These are phyloP conservation scores for Peromyscus attwateri DNA, from an alignment of 2,797 vertebrate species.

Conservation along the genomic window DNA sequence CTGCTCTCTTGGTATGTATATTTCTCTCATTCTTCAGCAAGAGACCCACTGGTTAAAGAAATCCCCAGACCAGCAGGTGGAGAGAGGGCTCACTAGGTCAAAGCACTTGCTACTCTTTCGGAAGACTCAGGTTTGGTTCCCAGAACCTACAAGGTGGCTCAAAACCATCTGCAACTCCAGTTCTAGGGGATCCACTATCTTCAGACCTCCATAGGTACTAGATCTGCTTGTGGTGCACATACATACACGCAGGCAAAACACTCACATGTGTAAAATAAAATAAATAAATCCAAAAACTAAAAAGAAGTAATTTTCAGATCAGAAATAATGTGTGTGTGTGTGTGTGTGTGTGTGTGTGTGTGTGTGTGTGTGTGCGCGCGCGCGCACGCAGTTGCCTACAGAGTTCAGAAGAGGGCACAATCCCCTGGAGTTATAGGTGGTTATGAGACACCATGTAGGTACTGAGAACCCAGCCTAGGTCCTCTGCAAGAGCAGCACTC, in stretches of 20 bases:
- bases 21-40: conserved; percentile 49
- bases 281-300: background rate
- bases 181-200: background rate
- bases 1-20: conserved; percentile 21
- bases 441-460: background rate
- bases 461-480: background rate
- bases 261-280: background rate
- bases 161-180: background rate
- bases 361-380: background rate
- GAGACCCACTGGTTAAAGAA: background rate
- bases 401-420: background rate
- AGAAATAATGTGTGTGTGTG: background rate
- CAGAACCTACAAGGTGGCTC: background rate
- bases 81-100: background rate
- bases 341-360: background rate
- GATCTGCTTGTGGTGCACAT: background rate
- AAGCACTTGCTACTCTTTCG: background rate
- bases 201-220: background rate
- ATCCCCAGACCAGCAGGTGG: background rate
- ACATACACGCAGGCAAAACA: background rate
- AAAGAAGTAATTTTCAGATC: background rate
- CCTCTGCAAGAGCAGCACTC: background rate
- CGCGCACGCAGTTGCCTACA: background rate
- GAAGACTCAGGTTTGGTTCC: background rate
- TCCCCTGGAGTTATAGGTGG: background rate